Evolutionary conservation across 2,888 invertebrate genomes (phyloP), one percentile per base, ranked within the genome.

Genomic region (Synergus japonicus): DNA sequence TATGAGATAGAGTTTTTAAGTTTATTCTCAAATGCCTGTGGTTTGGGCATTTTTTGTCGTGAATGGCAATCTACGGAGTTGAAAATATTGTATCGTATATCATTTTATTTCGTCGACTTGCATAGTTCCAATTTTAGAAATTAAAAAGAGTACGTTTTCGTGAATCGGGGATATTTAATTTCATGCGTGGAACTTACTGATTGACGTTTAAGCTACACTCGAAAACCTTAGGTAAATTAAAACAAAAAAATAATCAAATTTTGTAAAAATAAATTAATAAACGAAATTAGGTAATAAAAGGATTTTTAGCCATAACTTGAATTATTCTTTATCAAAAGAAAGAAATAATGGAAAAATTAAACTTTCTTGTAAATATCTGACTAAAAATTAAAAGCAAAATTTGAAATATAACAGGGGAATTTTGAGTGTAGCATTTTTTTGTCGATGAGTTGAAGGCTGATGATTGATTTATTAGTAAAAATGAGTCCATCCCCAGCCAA

Each of bases 21-120:
- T 65, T 41, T 9, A 13, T 65, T 65, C 41, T 41, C 13, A 66
- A 43, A 43, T 66, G 66, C 43, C 66, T 18, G n/a, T 9, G 10
- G 15, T 66, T 66, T 66, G 66, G 66, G 43, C 43, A 66, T 41
- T 66, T 41, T 43, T 66, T 18, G 41, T 18, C n/a, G n/a, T 10
- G 41, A 41, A 43, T 43, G 63, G 63, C 63, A 63, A 22, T 66
- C 66, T 41, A n/a, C n/a, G 43, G 41, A 66, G 41, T 41, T 18
- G 18, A 66, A 66, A 65, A 65, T 65, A 65, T 65, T 66, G 66
- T 66, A 41, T 66, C 18, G 66, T 43, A 43, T 9, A 18, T 66
- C 10, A 66, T 43, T 43, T 66, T 43, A 7, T 43, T 66, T 18
- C 41, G 43, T 13, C 43, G 43, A 18, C 1, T 66, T 66, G 13